phyloP scores from a whole-genome alignment of 2,888 invertebrate genomes.

The Mimachlamys varia region DNA sequence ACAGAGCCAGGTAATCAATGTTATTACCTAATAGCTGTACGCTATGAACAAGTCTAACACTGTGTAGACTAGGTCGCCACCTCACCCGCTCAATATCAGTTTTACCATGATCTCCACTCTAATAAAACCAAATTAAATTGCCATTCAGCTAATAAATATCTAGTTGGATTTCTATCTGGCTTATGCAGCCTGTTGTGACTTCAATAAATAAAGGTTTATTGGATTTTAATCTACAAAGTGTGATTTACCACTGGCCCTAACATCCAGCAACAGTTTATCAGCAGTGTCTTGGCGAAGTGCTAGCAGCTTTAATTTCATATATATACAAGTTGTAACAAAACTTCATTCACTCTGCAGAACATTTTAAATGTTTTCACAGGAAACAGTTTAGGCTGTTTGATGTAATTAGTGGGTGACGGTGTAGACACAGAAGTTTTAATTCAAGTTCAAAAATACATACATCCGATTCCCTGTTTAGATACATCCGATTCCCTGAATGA shows the following conservation, averaged over 20 bases:
- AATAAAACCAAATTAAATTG: slow-evolving; percentile 26
- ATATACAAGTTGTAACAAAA: neutral
- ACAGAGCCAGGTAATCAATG: neutral
- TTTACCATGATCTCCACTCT: neutral
- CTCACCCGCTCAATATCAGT: neutral
- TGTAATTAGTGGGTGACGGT: neutral
- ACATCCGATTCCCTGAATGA: neutral
- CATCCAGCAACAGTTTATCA: slow-evolving; percentile 8
- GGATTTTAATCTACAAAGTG: slow-evolving; percentile 31
- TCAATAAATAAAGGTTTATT: slow-evolving; percentile 17
- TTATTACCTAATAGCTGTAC: neutral
- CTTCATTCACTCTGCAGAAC: neutral
- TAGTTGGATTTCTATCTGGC: slow-evolving; percentile 27
- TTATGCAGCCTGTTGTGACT: slow-evolving; percentile 21
- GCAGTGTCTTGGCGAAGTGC: neutral
- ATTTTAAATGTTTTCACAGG: neutral
- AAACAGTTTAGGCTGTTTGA: neutral
- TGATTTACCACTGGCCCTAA: neutral
- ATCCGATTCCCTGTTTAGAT: neutral
- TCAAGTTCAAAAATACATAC: too few relatives aligned
- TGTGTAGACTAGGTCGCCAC: neutral
- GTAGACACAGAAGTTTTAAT: neutral
- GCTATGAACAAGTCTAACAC: neutral
- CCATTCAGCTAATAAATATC: slow-evolving; percentile 12
- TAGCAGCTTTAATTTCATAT: neutral